Evolutionary conservation across 2,113 vertebrate genomes (phyloP).

Genomic region (Rhynchomys soricoides): DNA sequence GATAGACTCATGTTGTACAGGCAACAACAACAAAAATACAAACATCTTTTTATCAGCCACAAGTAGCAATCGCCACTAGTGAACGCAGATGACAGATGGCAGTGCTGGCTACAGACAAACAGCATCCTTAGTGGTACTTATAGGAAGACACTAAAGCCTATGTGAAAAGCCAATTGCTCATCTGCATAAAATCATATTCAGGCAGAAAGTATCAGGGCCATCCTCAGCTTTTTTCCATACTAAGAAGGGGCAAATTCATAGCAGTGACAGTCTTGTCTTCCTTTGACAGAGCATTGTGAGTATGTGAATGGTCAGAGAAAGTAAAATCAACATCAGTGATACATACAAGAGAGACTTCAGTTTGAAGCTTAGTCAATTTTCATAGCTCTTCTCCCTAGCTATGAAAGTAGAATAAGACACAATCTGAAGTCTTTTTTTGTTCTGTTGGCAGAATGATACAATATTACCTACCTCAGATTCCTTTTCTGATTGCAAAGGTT

Average conservation of each 20-base stretch:
- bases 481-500: not conserved
- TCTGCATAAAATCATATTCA: not conserved
- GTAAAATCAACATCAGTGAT: accelerated
- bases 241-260: not conserved
- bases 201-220: not conserved
- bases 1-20: not conserved
- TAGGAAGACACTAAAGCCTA: accelerated
- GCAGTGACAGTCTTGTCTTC: not conserved
- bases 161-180: accelerated
- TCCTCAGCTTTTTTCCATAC: not conserved
- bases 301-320: accelerated
- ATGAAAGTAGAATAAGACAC: not conserved
- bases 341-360: accelerated
- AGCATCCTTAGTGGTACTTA: accelerated
- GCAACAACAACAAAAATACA: not conserved
- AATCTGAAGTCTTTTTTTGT: no score
- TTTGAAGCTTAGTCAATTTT: not conserved
- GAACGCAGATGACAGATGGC: no score
- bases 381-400: no score
- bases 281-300: accelerated
- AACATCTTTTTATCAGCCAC: not conserved
- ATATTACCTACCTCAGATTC: no score
- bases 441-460: not conserved
- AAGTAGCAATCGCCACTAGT: accelerated
- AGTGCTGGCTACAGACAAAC: accelerated